Evolutionary conservation across 2,797 vertebrate species (phyloP).

Genomic region (Silurus aristotelis): DNA sequence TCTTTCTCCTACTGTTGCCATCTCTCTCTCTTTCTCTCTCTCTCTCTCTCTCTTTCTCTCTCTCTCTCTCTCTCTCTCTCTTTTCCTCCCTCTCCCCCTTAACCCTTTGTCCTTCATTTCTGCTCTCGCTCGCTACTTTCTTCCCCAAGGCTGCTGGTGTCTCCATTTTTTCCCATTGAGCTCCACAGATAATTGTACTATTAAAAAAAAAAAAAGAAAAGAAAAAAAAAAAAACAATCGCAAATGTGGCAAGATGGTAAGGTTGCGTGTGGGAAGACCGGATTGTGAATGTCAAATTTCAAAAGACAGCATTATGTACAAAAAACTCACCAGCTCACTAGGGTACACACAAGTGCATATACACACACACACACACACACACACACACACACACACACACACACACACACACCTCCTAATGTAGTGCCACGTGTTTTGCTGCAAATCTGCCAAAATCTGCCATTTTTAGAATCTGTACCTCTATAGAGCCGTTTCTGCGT

Average conservation of each 20-base stretch:
- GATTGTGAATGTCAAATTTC: conserved; percentile 10
- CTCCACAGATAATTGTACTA: conserved; percentile 62
- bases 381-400: no score
- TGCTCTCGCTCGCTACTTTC: conserved; percentile 52
- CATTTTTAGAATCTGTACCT: neutral
- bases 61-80: neutral
- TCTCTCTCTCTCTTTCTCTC: neutral
- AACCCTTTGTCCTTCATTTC: conserved; percentile 3
- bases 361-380: no score
- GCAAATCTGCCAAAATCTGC: neutral
- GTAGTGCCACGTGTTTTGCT: neutral
- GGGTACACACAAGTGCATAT: no score
- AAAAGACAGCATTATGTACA: neutral
- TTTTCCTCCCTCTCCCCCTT: neutral
- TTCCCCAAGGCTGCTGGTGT: conserved; percentile 66
- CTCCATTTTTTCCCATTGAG: conserved; percentile 62
- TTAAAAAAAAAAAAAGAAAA: neutral
- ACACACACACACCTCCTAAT: neutral
- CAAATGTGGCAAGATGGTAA: conserved; percentile 15
- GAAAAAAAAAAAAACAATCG: conserved; percentile 3
- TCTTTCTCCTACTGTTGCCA: neutral
- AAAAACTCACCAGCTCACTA: neutral
- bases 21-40: neutral
- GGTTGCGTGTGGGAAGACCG: conserved; percentile 28
- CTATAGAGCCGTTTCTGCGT: neutral